These are phyloP conservation scores for Caranx melampygus DNA, from an alignment of 2,113 vertebrate genomes.

Conservation along the genomic window DNA sequence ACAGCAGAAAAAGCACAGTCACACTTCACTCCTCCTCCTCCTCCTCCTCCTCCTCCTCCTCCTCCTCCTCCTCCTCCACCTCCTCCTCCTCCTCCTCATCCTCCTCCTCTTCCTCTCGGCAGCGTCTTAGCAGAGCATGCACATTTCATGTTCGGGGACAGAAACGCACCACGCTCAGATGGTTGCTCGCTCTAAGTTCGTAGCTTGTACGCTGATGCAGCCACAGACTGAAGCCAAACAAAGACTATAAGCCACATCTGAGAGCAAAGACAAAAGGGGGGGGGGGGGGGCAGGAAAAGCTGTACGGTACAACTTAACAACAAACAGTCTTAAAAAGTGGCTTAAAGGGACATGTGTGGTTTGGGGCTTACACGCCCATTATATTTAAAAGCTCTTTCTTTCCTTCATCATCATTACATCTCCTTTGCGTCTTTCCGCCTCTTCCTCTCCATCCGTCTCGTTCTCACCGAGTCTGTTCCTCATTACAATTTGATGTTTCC, in stretches of 20 bases:
- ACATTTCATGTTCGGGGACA: constrained; percentile 20
- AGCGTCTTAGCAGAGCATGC: constrained; percentile 6
- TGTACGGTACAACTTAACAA: constrained; percentile 54
- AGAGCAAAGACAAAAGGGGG: constrained; percentile 53
- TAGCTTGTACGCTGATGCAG: constrained; percentile 29
- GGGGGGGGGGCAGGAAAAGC: constrained; percentile 26
- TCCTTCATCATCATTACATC: constrained; percentile 45
- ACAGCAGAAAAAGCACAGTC: constrained; percentile 6
- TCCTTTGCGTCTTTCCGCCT: constrained; percentile 45
- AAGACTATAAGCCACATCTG: constrained; percentile 56
- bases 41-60: not conserved
- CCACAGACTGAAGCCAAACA: constrained; percentile 58
- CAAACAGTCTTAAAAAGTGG: constrained; percentile 60
- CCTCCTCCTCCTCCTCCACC: too few species aligned
- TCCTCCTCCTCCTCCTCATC: not conserved
- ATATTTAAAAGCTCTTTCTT: constrained; percentile 67
- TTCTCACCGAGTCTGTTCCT: constrained; percentile 61
- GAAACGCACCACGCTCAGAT: constrained; percentile 29
- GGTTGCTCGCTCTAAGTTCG: constrained; percentile 44
- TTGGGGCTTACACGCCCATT: constrained; percentile 54
- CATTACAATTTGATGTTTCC: constrained; percentile 79
- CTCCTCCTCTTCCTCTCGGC: not conserved
- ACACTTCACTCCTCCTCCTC: not conserved
- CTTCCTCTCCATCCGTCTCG: constrained; percentile 28
- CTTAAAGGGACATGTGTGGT: constrained; percentile 67